These are phyloP conservation scores for Pyrrhia umbra DNA, from an alignment of 2,888 invertebrate species.

Conservation along the genomic window DNA sequence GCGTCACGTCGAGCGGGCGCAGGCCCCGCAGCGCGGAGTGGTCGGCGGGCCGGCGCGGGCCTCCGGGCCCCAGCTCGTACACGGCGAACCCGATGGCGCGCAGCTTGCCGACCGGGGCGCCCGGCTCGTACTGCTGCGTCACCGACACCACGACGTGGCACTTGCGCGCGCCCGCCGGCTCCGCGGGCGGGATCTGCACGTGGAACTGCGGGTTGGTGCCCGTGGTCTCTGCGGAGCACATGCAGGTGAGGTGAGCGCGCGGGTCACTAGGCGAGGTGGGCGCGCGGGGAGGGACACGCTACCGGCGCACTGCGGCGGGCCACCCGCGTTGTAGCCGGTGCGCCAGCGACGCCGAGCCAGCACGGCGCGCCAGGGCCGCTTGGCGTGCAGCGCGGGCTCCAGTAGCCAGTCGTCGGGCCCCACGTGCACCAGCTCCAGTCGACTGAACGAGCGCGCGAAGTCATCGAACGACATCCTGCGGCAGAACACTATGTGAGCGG, in stretches of 20 bases:
- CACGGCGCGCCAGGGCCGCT: conserved; percentile 92
- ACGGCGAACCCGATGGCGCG: conserved; percentile 93
- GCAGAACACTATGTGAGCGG: conserved; percentile 8
- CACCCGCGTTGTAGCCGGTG: conserved; percentile 93
- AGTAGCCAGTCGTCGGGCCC: conserved; percentile 94
- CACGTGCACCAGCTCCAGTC: conserved; percentile 93
- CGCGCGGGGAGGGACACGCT: too few species aligned
- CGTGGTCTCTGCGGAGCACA: too few species aligned
- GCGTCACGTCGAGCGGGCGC: conserved; percentile 92
- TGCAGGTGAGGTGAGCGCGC: too few species aligned
- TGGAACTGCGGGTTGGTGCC: conserved; percentile 93
- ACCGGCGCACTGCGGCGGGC: conserved; percentile 91
- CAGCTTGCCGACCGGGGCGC: conserved; percentile 83
- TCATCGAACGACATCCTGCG: conserved; percentile 93
- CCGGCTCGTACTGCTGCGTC: conserved; percentile 91
- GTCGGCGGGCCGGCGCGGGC: conserved; percentile 57
- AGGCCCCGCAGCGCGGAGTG: conserved; percentile 57
- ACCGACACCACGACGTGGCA: conserved; percentile 94
- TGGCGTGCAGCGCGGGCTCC: conserved; percentile 91
- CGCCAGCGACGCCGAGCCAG: conserved; percentile 93
- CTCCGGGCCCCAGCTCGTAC: conserved; percentile 90
- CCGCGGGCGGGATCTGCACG: conserved; percentile 91
- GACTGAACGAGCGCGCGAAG: conserved; percentile 92
- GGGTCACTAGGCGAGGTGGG: too few species aligned
- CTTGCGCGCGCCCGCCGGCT: conserved; percentile 84